Evolutionary conservation across 2,113 vertebrate species (phyloP).

Genomic region (Zonotrichia leucophrys): DNA sequence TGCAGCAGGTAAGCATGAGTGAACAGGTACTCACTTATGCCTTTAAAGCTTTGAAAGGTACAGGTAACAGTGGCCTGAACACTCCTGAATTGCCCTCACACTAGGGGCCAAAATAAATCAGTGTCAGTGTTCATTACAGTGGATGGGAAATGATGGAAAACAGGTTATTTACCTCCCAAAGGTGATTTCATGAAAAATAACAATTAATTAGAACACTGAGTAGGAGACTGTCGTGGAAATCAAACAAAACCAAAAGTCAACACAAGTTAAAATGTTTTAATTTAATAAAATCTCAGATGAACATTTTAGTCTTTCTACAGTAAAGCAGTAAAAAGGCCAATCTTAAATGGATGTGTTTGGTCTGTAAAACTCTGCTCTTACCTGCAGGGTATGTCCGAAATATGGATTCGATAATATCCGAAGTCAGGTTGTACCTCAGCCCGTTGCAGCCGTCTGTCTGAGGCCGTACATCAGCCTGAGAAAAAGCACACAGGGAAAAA

Average conservation of each 20-base stretch:
- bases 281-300: not conserved
- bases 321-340: not conserved
- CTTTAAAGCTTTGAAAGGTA: not conserved
- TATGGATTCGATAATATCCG: slow-evolving; percentile 97
- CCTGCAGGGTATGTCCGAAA: slow-evolving; percentile 98
- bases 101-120: not conserved
- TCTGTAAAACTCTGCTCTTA: slow-evolving; percentile 50
- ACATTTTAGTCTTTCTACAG: not conserved
- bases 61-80: not conserved
- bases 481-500: not conserved
- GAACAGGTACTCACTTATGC: not conserved
- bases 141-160: not conserved
- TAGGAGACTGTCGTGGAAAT: not conserved
- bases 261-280: not conserved
- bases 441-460: slow-evolving; percentile 98
- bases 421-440: slow-evolving; percentile 94
- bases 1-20: not conserved
- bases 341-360: not conserved
- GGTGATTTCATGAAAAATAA: not conserved
- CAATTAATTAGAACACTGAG: not conserved
- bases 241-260: not conserved
- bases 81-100: not conserved
- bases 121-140: not conserved
- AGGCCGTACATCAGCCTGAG: slow-evolving; percentile 94
- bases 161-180: not conserved